phyloP scores from a whole-genome alignment of 2,888 invertebrate species.

The Polyommatus icarus region DNA sequence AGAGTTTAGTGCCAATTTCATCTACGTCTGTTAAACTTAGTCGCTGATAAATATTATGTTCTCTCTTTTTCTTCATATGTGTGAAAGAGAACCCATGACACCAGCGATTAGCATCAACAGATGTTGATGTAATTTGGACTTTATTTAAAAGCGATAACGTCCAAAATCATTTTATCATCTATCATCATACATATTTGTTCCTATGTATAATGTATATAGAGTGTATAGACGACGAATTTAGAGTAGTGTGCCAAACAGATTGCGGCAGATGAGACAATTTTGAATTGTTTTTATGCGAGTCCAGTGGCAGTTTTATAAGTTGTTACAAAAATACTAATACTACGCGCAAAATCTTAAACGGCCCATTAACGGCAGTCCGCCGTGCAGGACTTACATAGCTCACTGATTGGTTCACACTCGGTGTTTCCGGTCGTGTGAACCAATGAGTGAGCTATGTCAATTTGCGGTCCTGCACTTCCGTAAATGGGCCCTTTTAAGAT shows the following conservation, averaged over 20 bases:
- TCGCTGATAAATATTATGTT: neutral
- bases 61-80: neutral
- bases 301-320: conserved; percentile 33
- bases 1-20: neutral
- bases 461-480: no score
- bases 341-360: no score
- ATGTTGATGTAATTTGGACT: neutral
- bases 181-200: conserved; percentile 54
- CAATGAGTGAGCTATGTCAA: no score
- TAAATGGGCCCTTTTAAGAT: no score
- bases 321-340: neutral
- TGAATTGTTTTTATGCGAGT: conserved; percentile 39
- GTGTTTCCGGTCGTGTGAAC: no score
- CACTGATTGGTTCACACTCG: no score
- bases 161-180: conserved; percentile 2
- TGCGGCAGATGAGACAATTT: conserved; percentile 43
- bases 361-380: no score
- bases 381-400: no score
- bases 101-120: neutral
- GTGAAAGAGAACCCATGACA: neutral
- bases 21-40: neutral
- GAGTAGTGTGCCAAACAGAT: conserved; percentile 69
- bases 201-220: conserved; percentile 50
- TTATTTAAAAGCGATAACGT: neutral
- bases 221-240: conserved; percentile 56